Percentiles rank a stretch among this genome's conserved stretches.
Evolutionary conservation across 1,140 invertebrate genomes (phyloP).

Genomic region (Zeugodacus cucurbitae): DNA sequence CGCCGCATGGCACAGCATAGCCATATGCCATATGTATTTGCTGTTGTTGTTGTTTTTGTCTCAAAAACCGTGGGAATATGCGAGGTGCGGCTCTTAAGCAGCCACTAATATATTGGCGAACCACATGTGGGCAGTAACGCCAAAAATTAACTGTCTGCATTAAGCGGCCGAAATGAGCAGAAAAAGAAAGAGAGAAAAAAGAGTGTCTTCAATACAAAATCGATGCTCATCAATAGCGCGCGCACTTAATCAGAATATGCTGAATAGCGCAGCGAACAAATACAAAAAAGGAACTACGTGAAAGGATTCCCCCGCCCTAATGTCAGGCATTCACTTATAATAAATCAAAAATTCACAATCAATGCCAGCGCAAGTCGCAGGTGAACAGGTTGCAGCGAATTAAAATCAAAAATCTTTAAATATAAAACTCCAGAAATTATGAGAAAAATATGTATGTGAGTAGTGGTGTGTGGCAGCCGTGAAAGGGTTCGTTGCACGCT

Average conservation of each 20-base stretch:
- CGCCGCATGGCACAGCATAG: neutral
- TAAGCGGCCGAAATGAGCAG: neutral
- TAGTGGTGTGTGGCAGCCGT: neutral
- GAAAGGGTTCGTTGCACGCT: neutral
- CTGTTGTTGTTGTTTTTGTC: neutral
- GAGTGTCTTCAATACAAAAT: neutral
- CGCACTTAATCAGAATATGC: conserved; percentile 20
- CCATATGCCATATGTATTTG: neutral
- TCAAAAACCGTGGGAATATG: neutral
- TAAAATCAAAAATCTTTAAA: conserved; percentile 39
- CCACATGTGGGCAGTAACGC: conserved; percentile 57
- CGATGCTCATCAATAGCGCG: conserved; percentile 12
- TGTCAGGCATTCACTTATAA: neutral
- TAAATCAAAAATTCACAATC: conserved; percentile 38
- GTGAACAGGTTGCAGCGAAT: conserved; percentile 2
- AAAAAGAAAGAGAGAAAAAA: conserved; percentile 17
- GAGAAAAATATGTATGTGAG: neutral
- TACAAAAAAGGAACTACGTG: neutral
- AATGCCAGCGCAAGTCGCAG: neutral
- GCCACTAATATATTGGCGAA: neutral
- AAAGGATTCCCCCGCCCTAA: neutral
- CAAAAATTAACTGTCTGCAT: conserved; percentile 56
- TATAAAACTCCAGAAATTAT: conserved; percentile 36
- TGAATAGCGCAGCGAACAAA: neutral
- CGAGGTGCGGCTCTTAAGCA: neutral